Evolutionary conservation across 2,888 invertebrate species (phyloP).

Genomic region (Sinelater perroti): DNA sequence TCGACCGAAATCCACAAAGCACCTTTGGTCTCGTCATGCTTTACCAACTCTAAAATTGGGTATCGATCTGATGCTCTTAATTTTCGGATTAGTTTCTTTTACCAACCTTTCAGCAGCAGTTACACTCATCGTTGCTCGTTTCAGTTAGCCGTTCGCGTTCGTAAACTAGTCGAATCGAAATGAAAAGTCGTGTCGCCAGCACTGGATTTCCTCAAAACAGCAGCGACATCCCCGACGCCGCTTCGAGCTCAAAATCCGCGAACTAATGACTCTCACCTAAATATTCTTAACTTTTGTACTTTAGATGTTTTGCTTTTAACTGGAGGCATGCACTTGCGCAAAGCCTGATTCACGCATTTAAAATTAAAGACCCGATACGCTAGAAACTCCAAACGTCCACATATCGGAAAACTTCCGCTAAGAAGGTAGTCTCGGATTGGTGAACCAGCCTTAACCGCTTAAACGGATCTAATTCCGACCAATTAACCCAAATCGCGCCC

Average conservation of each 20-base stretch:
- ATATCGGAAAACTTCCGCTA: no score
- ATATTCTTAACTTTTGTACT: conserved; percentile 21
- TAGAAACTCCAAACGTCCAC: conserved; percentile 4
- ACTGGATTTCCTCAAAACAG: neutral
- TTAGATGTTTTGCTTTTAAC: conserved; percentile 25
- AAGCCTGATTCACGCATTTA: conserved; percentile 40
- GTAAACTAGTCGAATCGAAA: conserved; percentile 1
- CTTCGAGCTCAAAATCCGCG: conserved; percentile 13
- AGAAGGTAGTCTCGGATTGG: no score
- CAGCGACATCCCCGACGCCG: conserved; percentile 5
- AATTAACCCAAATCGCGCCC: no score
- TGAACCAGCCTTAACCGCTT: no score
- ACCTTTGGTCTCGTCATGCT: no score
- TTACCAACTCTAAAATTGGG: no score
- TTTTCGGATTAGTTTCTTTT: no score
- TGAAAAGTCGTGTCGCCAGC: conserved; percentile 5
- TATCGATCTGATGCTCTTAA: no score
- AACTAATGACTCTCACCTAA: conserved; percentile 19
- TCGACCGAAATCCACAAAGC: no score
- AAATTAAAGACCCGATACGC: conserved; percentile 29
- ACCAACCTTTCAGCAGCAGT: conserved; percentile 17
- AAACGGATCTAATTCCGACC: no score
- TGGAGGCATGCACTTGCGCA: conserved; percentile 34
- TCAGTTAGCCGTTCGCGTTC: neutral
- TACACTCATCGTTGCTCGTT: conserved; percentile 18